phyloP scores from a whole-genome alignment of 2,888 invertebrate genomes.

The Drosophila subquinaria region DNA sequence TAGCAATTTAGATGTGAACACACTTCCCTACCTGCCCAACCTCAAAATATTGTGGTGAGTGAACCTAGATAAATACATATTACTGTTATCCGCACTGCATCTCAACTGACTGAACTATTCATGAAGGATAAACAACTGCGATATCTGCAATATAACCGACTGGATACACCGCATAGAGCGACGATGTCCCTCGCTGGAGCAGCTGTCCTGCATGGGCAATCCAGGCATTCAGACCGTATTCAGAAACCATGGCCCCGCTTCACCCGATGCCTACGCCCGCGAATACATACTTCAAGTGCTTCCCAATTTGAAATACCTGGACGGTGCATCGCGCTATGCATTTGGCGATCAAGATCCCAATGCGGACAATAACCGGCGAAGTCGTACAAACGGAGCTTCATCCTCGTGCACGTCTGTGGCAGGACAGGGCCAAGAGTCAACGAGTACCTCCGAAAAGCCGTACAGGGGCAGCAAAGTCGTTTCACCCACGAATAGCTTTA shows the following conservation, averaged over 20 bases:
- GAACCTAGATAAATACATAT: not conserved
- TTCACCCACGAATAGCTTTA: conserved; percentile 71
- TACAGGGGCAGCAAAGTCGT: conserved; percentile 18
- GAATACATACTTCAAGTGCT: conserved; percentile 78
- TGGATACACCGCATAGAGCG: conserved; percentile 90
- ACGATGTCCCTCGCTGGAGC: conserved; percentile 90
- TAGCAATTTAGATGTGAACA: conserved; percentile 89
- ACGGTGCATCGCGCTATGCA: conserved; percentile 68
- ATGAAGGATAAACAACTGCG: conserved; percentile 89
- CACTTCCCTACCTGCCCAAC: conserved; percentile 90
- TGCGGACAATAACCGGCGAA: conserved; percentile 10
- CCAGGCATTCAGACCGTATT: conserved; percentile 89
- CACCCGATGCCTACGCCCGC: conserved; percentile 84
- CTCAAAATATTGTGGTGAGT: conserved; percentile 91
- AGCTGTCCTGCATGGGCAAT: conserved; percentile 93
- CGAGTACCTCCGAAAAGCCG: conserved; percentile 61
- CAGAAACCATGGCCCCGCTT: conserved; percentile 36
- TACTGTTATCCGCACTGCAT: not conserved
- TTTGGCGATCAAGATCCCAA: conserved; percentile 2
- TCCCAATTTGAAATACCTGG: conserved; percentile 78
- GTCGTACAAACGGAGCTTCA: conserved; percentile 11
- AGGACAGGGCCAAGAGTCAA: conserved; percentile 51
- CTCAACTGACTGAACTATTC: not conserved
- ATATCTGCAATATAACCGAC: conserved; percentile 88
- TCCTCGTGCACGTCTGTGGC: conserved; percentile 49